phyloP scores from a whole-genome alignment of 1,140 invertebrate species.

The Calliopsis andreniformis region DNA sequence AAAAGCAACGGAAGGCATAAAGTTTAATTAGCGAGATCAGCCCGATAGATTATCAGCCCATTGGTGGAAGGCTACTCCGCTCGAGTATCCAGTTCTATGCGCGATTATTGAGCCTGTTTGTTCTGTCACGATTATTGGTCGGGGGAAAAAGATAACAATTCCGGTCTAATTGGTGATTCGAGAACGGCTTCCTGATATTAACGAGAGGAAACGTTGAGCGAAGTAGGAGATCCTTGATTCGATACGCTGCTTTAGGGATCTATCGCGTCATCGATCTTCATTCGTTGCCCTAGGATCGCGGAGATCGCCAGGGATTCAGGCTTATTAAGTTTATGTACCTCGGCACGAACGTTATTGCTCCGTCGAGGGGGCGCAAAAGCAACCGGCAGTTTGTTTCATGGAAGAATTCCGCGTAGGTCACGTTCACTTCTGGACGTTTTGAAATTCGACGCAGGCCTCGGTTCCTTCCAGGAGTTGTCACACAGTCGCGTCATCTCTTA shows the following conservation, averaged over 20 bases:
- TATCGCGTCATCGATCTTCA: slow-evolving; percentile 26
- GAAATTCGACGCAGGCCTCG: slow-evolving; percentile 44
- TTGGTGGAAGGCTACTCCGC: neutral
- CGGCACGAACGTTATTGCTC: slow-evolving; percentile 34
- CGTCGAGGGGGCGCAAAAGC: neutral
- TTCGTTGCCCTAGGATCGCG: slow-evolving; percentile 16
- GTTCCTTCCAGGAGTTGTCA: slow-evolving; percentile 26
- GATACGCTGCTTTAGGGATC: neutral
- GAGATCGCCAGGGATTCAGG: slow-evolving; percentile 45
- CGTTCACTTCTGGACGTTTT: slow-evolving; percentile 44
- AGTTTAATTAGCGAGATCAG: slow-evolving; percentile 27
- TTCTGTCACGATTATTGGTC: slow-evolving; percentile 5
- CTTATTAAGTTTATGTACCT: slow-evolving; percentile 53
- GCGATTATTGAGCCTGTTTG: slow-evolving; percentile 3
- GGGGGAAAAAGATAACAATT: slow-evolving; percentile 11
- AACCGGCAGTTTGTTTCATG: neutral
- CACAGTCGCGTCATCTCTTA: slow-evolving; percentile 6
- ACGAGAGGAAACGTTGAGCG: slow-evolving; percentile 1
- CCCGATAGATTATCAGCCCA: neutral
- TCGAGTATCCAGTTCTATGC: slow-evolving; percentile 20
- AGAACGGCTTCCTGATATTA: slow-evolving; percentile 30
- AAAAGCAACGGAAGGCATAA: slow-evolving; percentile 11
- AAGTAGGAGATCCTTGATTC: slow-evolving; percentile 6
- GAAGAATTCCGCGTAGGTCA: slow-evolving; percentile 25
- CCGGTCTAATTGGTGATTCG: slow-evolving; percentile 31